Conservation (phyloP, 2,797 vertebrate species). For the Acanthiza pusilla region DNA sequence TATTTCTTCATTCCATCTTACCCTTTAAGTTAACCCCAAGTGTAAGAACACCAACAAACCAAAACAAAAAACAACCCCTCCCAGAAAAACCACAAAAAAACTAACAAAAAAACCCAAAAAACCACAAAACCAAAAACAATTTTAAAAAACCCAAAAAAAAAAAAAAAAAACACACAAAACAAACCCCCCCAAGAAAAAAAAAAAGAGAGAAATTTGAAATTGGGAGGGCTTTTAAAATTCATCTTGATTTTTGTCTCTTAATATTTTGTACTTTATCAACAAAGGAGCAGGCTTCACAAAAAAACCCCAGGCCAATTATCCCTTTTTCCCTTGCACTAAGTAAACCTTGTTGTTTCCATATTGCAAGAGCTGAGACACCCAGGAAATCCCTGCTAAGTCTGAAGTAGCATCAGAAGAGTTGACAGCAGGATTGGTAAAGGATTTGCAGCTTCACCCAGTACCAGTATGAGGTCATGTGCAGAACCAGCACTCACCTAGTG, state of each 20-base stretch:
- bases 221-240: background rate
- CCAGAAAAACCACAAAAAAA: too few species aligned
- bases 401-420: background rate
- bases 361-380: background rate
- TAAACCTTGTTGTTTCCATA: background rate
- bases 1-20: background rate
- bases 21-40: background rate
- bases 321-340: background rate
- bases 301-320: background rate
- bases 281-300: background rate
- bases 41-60: background rate
- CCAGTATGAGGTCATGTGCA: background rate
- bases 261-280: background rate
- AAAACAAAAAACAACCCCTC: background rate
- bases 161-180: too few species aligned
- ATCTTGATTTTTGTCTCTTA: background rate
- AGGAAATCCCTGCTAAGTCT: background rate
- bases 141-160: too few species aligned
- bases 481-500: background rate
- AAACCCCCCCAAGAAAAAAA: background rate
- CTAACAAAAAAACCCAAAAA: too few species aligned
- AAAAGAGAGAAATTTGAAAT: background rate
- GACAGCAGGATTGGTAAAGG: background rate
- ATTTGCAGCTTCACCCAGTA: background rate
- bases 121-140: too few species aligned